These are phyloP conservation scores for Hipposideros armiger DNA, from an alignment of 2,113 vertebrate species.

Conservation along the genomic window DNA sequence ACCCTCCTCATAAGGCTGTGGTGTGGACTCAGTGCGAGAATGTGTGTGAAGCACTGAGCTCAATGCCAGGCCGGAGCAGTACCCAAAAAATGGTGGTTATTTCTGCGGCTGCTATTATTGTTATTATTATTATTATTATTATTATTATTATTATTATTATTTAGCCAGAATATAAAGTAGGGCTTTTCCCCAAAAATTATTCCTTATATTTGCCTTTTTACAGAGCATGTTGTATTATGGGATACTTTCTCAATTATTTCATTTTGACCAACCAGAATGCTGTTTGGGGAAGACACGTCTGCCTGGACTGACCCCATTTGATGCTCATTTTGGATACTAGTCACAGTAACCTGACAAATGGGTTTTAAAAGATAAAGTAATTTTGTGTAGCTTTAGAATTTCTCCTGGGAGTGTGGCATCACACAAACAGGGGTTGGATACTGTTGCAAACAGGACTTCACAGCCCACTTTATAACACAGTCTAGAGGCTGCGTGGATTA, in stretches of 20 bases:
- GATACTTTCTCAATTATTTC: not conserved
- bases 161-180: not conserved
- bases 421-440: not conserved
- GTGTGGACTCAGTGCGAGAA: not conserved
- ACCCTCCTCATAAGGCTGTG: not conserved
- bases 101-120: not conserved
- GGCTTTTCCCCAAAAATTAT: not conserved
- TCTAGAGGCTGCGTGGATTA: not conserved
- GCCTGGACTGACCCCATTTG: not conserved
- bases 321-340: not conserved
- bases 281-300: not conserved
- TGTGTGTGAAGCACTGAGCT: not conserved
- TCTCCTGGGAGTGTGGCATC: constrained; percentile 24
- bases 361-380: not conserved
- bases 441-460: not conserved
- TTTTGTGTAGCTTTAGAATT: not conserved
- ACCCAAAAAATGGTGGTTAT: not conserved
- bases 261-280: not conserved
- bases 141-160: not conserved
- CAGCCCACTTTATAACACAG: not conserved
- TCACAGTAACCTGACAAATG: not conserved
- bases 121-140: not conserved
- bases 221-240: not conserved
- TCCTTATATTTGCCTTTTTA: not conserved
- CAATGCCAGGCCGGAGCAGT: not conserved